Percentiles rank a stretch among this genome's conserved stretches.
Evolutionary conservation across 1,140 invertebrate species (phyloP).

Genomic region (silkworm (Bombyx mori)): ASM3026992v2 NC_085133.1:9921501-9922000

Average conservation of each 20-base stretch:
- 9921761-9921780: slow-evolving; percentile 42
- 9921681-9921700: slow-evolving; percentile 43
- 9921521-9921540: slow-evolving; percentile 32
- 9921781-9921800: slow-evolving; percentile 63
- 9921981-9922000: background rate
- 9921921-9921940: too few relatives aligned
- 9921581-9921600: slow-evolving; percentile 14
- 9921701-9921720: slow-evolving; percentile 59
- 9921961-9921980: too few relatives aligned
- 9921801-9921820: slow-evolving; percentile 52
- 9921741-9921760: slow-evolving; percentile 56
- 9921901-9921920: too few relatives aligned
- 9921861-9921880: too few relatives aligned
- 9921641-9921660: slow-evolving; percentile 19
- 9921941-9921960: too few relatives aligned
- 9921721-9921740: slow-evolving; percentile 57
- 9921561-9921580: slow-evolving; percentile 31
- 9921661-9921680: slow-evolving; percentile 36
- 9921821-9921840: slow-evolving; percentile 47
- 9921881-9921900: too few relatives aligned
- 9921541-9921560: slow-evolving; percentile 42
- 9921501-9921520: slow-evolving; percentile 39
- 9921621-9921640: slow-evolving; percentile 33
- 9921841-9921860: slow-evolving; percentile 21
- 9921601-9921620: slow-evolving; percentile 27